phyloP scores from a whole-genome alignment of 1,140 invertebrate species.

The Tyrophagus putrescentiae region DNA sequence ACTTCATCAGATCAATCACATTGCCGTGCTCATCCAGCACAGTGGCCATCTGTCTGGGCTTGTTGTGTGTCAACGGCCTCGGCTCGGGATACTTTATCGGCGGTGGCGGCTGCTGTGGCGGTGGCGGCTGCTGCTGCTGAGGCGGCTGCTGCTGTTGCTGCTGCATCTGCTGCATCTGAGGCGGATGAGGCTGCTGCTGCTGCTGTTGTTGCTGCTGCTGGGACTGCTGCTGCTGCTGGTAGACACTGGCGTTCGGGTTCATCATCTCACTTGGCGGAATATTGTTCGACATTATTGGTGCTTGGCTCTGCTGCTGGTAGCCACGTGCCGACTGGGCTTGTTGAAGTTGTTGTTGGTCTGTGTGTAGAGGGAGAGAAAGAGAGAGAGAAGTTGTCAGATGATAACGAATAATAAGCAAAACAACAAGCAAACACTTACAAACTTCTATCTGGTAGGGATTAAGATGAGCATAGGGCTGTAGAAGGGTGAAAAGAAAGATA shows the following conservation, averaged over 20 bases:
- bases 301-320: background rate
- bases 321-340: too few species aligned
- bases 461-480: too few species aligned
- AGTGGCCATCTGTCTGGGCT: too few species aligned
- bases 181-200: too few species aligned
- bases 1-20: too few species aligned
- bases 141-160: constrained; percentile 4
- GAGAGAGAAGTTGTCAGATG: background rate
- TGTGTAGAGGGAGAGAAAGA: background rate
- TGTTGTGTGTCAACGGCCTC: background rate
- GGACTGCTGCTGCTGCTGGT: background rate
- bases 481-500: too few species aligned
- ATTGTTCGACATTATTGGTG: background rate
- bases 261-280: constrained; percentile 3
- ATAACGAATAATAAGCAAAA: background rate
- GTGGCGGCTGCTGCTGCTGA: background rate
- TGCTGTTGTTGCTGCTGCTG: constrained; percentile 1
- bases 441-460: too few species aligned
- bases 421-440: constrained; percentile 1
- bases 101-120: background rate
- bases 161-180: background rate
- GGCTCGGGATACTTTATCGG: background rate
- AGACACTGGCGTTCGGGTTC: background rate
- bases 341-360: too few species aligned
- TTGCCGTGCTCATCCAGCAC: too few species aligned